Evolutionary conservation across 2,113 vertebrate genomes (phyloP).

Genomic region (Syngnathus scovelli): DNA sequence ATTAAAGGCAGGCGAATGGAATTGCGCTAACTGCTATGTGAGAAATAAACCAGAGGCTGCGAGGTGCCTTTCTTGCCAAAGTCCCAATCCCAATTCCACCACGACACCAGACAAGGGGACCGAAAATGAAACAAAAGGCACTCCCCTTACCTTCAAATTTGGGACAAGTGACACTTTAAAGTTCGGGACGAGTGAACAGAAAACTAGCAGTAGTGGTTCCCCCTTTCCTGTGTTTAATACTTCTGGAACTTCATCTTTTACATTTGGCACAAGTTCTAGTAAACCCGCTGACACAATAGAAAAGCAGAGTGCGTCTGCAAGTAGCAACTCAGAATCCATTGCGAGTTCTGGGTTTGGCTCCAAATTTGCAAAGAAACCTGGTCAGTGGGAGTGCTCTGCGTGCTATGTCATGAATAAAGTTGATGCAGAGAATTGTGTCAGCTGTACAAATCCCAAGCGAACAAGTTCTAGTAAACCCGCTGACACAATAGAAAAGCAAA

Average conservation of each 20-base stretch:
- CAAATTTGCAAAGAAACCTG: constrained; percentile 72
- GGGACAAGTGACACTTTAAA: constrained; percentile 68
- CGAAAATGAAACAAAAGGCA: constrained; percentile 45
- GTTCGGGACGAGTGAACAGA: constrained; percentile 66
- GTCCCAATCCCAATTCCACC: constrained; percentile 52
- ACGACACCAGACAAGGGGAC: constrained; percentile 40
- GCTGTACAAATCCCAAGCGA: constrained; percentile 51
- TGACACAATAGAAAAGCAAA: constrained; percentile 20
- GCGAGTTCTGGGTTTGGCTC: constrained; percentile 58
- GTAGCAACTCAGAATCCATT: constrained; percentile 3
- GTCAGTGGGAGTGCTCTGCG: constrained; percentile 73
- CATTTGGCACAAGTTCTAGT: constrained; percentile 60
- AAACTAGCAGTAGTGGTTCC: constrained; percentile 32
- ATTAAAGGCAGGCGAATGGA: constrained; percentile 81
- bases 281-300: constrained; percentile 32
- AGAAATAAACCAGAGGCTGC: constrained; percentile 68
- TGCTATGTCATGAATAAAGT: constrained; percentile 74
- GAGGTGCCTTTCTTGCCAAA: constrained; percentile 75
- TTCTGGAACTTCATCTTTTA: constrained; percentile 67
- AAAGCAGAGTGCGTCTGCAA: constrained; percentile 5
- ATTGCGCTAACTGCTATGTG: constrained; percentile 74
- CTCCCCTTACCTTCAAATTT: constrained; percentile 68
- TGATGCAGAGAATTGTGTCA: constrained; percentile 64
- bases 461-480: constrained; percentile 34
- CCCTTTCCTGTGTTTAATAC: constrained; percentile 60